Base-by-base conservation (phyloP, 2,797 vertebrate genomes). In the Tinamus major region DNA sequence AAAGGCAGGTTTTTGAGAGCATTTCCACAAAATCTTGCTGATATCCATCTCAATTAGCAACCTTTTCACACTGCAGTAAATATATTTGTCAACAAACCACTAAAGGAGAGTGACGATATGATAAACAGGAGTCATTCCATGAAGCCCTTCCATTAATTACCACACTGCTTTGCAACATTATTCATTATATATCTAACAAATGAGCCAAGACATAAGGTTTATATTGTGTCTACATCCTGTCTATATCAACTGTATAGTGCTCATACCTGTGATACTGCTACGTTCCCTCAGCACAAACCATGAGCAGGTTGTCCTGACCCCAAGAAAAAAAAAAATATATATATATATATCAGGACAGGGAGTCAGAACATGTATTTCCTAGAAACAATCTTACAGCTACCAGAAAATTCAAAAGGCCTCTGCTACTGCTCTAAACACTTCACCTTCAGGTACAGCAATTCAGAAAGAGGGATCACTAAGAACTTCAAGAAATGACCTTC, bases 121-220 rank as follows among this genome's bases (percentile, higher is more conserved):
- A 95, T 79, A 89, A 96, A 90, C 77, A 91, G 75, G 35, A 89
- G 68, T 70, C 53, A 85, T 49, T 79, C 91, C 78, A 90, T 9
- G 24, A 92, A 94, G 75, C 44, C 64, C 86, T 81, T 74, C 64
- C 70, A 86, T 79, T 92, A 91, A 87, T 87, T 79, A 91, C 44
- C 7, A 1, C 49, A 77, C 3, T 15, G 26, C 81, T 61, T 90
- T 86, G 44, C 46, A 93, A 56, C 39, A 63, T 90, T 88, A 86
- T 82, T 84, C 48, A 96, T 82, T 64, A 58, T 44, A 56, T 21
- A 19, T 83, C 79, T 77, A 95, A 93, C 51, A 86, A 93, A 87
- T 77, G 83, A 95, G 55, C 59, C 78, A 35, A 56, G 90, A 76
- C 31, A 69, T 59, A 91, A 85, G 63, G 63, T 92, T 89, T 95